Base-by-base conservation (phyloP, 2,113 vertebrate genomes). In the Potamarius usumacintae region DNA sequence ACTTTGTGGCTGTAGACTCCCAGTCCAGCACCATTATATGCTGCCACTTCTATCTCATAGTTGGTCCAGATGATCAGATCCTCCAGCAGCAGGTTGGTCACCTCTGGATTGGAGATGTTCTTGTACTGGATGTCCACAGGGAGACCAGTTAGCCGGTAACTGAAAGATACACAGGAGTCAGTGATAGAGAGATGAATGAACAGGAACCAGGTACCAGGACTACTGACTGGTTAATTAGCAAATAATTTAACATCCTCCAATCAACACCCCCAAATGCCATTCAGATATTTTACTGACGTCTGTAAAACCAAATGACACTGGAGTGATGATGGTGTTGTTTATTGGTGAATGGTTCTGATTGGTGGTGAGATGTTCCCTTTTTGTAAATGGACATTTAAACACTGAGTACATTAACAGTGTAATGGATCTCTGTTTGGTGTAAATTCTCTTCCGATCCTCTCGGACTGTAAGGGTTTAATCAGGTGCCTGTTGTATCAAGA, bases 21-120 rank as follows among this genome's bases (percentile, higher is more conserved):
- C 84, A 97, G 94, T 4, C 98, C 98, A 0, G 98, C 98, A 0
- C 97, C 96, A 84, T 99, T 99, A 93, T 98, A 99, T 0, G 98
- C 97, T 0, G 98, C 98, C 92, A 99, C 98, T 91, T 98, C 97
- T 0, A 99, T 99, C 95, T 99, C 98, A 0, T 99, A 99, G 94
- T 99, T 99, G 92, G 98, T 99, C 98, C 98, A 99, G 91, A 99
- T 98, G 95, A 99, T 99, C 91, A 99, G 97, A 55, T 99, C 98
- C 92, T 99, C 98, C 91, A 99, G 95, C 1, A 99, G 94, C 84
- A 99, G 94, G 90, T 97, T 99, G 93, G 95, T 99, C 88, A 97
- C 96, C 0, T 99, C 97, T 0, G 96, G 96, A 0, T 95, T 97
- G 2, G 96, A 98, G 93, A 99, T 97, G 94, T 99, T 99, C 93